phyloP scores from a whole-genome alignment of 92 coral and sea anemone genomes.

The Siderastrea siderea region DNA sequence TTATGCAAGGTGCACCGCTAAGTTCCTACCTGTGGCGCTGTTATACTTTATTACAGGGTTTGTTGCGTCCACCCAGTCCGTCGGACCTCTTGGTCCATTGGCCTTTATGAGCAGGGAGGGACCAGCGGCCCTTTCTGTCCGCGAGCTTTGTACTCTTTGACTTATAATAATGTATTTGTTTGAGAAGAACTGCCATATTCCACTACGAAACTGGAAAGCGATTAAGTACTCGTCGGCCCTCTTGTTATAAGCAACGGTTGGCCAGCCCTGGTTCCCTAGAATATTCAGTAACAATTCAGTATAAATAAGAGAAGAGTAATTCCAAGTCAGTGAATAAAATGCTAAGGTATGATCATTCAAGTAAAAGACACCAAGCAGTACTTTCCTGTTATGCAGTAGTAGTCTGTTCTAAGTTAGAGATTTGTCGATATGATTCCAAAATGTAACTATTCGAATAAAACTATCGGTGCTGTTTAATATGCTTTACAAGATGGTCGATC shows the following conservation, averaged over 20 bases:
- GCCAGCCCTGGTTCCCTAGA: constrained; percentile 98
- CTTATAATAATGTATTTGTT: constrained; percentile 79
- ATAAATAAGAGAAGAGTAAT: background rate
- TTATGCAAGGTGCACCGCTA: background rate
- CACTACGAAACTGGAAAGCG: constrained; percentile 85
- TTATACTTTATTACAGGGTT: constrained; percentile 83
- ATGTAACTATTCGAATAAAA: no score
- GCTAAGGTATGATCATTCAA: no score
- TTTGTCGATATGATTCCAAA: no score
- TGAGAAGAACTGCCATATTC: constrained; percentile 45
- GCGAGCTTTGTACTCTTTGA: constrained; percentile 78
- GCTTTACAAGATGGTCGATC: no score
- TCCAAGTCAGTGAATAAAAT: no score
- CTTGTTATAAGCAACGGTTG: constrained; percentile 87
- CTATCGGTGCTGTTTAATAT: no score
- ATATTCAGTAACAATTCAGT: background rate
- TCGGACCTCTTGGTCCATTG: constrained; percentile 1
- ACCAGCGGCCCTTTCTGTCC: constrained; percentile 71
- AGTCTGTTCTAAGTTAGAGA: no score
- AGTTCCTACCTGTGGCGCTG: constrained; percentile 79
- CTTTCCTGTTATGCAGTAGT: no score
- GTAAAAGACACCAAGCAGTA: no score
- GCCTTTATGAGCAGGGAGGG: constrained; percentile 77
- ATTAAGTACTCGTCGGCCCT: constrained; percentile 74
- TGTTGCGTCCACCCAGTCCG: constrained; percentile 33